These are phyloP conservation scores for zebrafish (Danio rerio) DNA, from an alignment of 2,113 vertebrate species.

Conservation along the genomic window GRCz12tu NC_133176.1:22708501-22709000, in stretches of 20 bases:
- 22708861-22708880: conserved; percentile 81
- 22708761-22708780: too few species aligned
- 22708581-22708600: too few species aligned
- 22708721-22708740: neutral
- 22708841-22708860: conserved; percentile 81
- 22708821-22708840: conserved; percentile 95
- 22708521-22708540: too few species aligned
- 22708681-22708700: conserved; percentile 95
- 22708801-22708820: conserved; percentile 86
- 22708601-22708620: too few species aligned
- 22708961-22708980: too few species aligned
- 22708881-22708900: conserved; percentile 89
- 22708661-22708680: too few species aligned
- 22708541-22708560: too few species aligned
- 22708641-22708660: too few species aligned
- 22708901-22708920: conserved; percentile 87
- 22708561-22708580: too few species aligned
- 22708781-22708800: neutral
- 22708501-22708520: too few species aligned
- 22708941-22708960: neutral
- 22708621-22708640: too few species aligned
- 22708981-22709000: too few species aligned
- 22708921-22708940: conserved; percentile 87
- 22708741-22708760: neutral
- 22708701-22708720: conserved; percentile 56